Evolutionary conservation across 2,888 invertebrate species (phyloP), one percentile per base, ranked within the genome.

Genomic region (Teinopalpus imperialis): DNA sequence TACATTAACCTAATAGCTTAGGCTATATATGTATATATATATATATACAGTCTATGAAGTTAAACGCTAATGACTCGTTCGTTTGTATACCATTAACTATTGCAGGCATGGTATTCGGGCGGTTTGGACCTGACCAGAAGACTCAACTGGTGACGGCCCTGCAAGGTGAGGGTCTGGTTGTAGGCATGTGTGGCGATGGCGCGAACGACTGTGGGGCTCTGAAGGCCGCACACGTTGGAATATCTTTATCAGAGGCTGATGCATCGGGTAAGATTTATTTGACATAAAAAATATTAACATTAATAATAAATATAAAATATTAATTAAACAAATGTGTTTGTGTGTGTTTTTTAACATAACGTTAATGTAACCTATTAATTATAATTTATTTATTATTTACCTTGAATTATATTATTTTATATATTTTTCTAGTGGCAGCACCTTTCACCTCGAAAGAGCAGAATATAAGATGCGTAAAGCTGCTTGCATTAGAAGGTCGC

Each of bases 201-300:
- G 94, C 94, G 14, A 94, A 97, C 78, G 97, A 97, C 79, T 97
- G 97, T 74, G 96, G 97, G 30, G 96, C 97, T 2, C 81, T 97
- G 39, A 95, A 95, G 79, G 94, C 95, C 6, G 97, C 97, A 0
- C 95, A 97, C 68, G 94, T 95, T 18, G 97, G 97, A 13, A 93
- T 97, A 50, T 97, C 97, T 0, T 89, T 97, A 26, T 96, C 96
- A 0, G 95, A 96, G 74, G 95, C 96, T 0, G 97, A 97, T 78
- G 96, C 96, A 0, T 93, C 88, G 16, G 88, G 88, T 89, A 51
- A 18, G 8, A 8, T 24, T 9, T 12, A 29, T n/a, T n/a, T n/a
- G n/a, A n/a, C n/a, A n/a, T n/a, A n/a, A n/a, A n/a, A n/a, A n/a
- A n/a, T n/a, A n/a, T n/a, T n/a, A n/a, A n/a, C n/a, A n/a, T n/a